Percentiles rank a stretch among this genome's conserved stretches.
These are phyloP conservation scores for Carcina quercana DNA, from an alignment of 2,888 invertebrate species.

Conservation along the genomic window DNA sequence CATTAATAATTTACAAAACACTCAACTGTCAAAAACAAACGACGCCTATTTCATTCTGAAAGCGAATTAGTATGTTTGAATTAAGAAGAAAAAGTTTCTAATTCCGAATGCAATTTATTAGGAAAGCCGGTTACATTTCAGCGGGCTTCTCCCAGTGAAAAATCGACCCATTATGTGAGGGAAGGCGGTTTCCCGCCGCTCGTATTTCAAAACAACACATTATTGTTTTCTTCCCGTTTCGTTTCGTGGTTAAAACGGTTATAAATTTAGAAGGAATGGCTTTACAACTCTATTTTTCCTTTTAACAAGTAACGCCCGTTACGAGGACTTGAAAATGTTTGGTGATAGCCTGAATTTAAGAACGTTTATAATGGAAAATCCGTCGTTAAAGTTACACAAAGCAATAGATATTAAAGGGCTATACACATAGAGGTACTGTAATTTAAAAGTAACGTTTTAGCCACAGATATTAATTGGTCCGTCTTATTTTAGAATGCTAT, in stretches of 20 bases:
- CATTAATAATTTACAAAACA: too few relatives aligned
- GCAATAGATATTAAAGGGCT: too few relatives aligned
- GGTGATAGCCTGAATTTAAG: too few relatives aligned
- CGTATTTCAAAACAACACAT: slow-evolving; percentile 70
- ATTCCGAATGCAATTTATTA: slow-evolving; percentile 50
- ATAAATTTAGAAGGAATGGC: slow-evolving; percentile 49
- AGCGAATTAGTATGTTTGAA: slow-evolving; percentile 21
- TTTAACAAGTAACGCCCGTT: too few relatives aligned
- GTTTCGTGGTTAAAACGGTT: slow-evolving; percentile 52
- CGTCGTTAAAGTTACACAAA: too few relatives aligned
- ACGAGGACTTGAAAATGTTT: too few relatives aligned
- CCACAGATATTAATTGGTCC: too few relatives aligned
- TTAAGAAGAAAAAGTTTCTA: slow-evolving; percentile 41
- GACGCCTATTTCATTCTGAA: neutral
- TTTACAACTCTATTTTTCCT: slow-evolving; percentile 30
- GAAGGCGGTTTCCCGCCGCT: slow-evolving; percentile 38
- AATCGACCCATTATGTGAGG: slow-evolving; percentile 56
- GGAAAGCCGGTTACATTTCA: slow-evolving; percentile 47
- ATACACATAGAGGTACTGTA: too few relatives aligned
- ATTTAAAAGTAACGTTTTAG: too few relatives aligned
- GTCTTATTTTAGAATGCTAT: too few relatives aligned
- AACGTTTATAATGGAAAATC: too few relatives aligned
- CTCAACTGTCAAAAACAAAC: neutral
- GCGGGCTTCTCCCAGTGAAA: slow-evolving; percentile 58
- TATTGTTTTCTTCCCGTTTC: slow-evolving; percentile 63